Conservation (phyloP, 2,888 invertebrate genomes). For the Cephus runcator region DNA sequence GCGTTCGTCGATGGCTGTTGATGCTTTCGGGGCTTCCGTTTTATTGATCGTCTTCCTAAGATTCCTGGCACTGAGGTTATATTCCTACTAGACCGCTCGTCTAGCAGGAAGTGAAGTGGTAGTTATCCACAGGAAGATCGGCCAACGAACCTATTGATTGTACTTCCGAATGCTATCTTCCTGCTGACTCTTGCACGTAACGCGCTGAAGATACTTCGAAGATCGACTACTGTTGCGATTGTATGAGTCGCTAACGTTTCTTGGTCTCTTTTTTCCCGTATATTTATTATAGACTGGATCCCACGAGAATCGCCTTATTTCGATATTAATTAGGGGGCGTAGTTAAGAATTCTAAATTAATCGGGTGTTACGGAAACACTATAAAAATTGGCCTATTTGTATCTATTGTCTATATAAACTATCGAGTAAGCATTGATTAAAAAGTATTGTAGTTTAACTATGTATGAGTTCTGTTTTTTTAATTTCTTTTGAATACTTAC, state of each 20-base stretch:
- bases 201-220: background rate
- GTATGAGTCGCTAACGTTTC: background rate
- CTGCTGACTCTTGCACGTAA: constrained; percentile 43
- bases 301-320: background rate
- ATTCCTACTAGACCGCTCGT: constrained; percentile 39
- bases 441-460: background rate
- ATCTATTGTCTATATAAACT: background rate
- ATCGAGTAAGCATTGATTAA: background rate
- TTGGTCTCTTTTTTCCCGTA: background rate
- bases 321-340: background rate
- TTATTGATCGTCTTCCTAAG: constrained; percentile 46
- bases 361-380: background rate
- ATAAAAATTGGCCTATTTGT: background rate
- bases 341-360: background rate
- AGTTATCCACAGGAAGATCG: constrained; percentile 42
- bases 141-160: constrained; percentile 45
- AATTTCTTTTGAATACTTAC: background rate
- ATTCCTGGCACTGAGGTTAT: constrained; percentile 45
- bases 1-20: constrained; percentile 1
- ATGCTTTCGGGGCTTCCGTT: constrained; percentile 22
- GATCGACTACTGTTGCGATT: background rate
- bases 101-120: constrained; percentile 39
- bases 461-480: background rate
- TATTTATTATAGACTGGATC: background rate
- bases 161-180: constrained; percentile 35